Conservation (phyloP, 2,888 invertebrate species). For the Agrochola litura region DNA sequence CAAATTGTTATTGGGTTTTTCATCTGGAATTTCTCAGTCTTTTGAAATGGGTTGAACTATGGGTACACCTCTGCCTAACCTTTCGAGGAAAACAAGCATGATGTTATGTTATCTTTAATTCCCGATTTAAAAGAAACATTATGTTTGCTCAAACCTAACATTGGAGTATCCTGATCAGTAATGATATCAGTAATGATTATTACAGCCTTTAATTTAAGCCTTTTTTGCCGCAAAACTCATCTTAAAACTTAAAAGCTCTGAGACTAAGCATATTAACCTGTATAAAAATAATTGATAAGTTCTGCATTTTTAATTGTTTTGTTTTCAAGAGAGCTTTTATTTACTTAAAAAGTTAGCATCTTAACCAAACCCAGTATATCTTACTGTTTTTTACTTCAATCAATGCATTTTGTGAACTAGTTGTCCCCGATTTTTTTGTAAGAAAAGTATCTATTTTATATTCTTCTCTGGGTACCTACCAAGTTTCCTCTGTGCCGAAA, state of each 20-base stretch:
- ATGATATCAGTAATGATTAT: slow-evolving; percentile 35
- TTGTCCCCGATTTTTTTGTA: neutral
- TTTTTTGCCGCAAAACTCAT: slow-evolving; percentile 31
- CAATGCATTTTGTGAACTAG: slow-evolving; percentile 35
- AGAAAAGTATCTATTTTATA: neutral
- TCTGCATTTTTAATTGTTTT: slow-evolving; percentile 27
- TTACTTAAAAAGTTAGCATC: slow-evolving; percentile 46
- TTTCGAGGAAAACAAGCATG: no score
- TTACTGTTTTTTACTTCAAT: slow-evolving; percentile 38
- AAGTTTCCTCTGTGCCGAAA: neutral
- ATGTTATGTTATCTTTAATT: no score
- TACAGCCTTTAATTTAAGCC: slow-evolving; percentile 36
- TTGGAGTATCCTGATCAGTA: slow-evolving; percentile 17
- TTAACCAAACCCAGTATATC: slow-evolving; percentile 32
- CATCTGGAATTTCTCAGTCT: no score
- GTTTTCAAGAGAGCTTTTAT: slow-evolving; percentile 13
- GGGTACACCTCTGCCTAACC: no score
- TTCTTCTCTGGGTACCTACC: neutral
- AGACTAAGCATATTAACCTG: slow-evolving; percentile 21
- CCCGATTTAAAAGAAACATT: no score
- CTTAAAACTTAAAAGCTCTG: slow-evolving; percentile 32
- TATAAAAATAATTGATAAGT: slow-evolving; percentile 46
- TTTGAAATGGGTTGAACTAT: no score
- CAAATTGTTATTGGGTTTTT: no score
- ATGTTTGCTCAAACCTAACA: slow-evolving; percentile 1